Base-by-base conservation (phyloP, 2,113 vertebrate species). In the Nanorana parkeri region DNA sequence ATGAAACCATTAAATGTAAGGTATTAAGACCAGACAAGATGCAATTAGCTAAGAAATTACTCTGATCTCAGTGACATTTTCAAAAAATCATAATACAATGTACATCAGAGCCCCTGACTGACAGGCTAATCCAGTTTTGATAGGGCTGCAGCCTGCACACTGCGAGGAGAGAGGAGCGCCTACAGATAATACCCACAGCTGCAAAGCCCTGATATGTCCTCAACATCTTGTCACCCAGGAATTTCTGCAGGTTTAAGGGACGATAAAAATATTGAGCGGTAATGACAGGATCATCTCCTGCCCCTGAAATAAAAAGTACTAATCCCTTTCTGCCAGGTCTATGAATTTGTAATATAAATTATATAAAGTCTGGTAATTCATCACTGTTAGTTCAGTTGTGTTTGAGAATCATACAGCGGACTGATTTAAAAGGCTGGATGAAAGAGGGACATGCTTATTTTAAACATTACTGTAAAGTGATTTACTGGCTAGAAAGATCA, bases 271-370 rank as follows among this genome's bases (percentile, higher is more conserved):
- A 99, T 98, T 95, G 96, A 98, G 96, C 96, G 94, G 99, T 99
- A 99, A 99, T 98, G 98, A 98, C 98, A 98, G 97, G 98, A 99
- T 99, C 97, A 99, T 99, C 97, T 96, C 94, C 93, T 95, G 94
- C 95, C 80, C 95, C 96, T 97, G 97, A 98, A 99, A 99, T 99
- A 99, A 94, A 98, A 98, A 91, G 96, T 95, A 97, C 94, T 99
- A 99, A 99, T 99, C 98, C 97, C 95, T 96, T 98, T 83, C 97
- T 98, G 96, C 97, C 97, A 97, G 96, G 96, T 98, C 97, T 96
- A 98, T 99, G 97, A 98, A 99, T 99, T 98, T 95, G 95, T 99
- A 98, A 99, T 99, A 98, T 93, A 96, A 99, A 96, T 99, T 99
- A 97, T 97, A 99, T 96, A 99, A 98, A 98, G 96, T 95, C 94